Evolutionary conservation across 1,140 invertebrate species (phyloP).

Genomic region (Diplogasteroides magnus): DNA sequence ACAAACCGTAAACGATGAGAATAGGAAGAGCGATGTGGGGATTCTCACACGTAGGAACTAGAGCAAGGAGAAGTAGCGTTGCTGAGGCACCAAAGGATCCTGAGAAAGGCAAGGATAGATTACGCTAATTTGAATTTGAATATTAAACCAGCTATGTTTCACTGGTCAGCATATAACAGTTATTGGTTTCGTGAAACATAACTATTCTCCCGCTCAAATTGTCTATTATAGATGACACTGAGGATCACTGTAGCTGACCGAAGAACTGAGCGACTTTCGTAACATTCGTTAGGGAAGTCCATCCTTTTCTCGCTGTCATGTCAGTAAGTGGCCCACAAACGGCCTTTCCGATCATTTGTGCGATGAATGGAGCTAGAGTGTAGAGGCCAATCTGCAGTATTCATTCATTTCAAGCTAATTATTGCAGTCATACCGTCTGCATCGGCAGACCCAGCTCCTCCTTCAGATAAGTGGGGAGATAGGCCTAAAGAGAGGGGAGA

Average conservation of each 20-base stretch:
- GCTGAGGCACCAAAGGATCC: background rate
- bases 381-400: background rate
- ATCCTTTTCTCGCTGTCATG: background rate
- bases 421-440: background rate
- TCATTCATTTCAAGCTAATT: too few relatives aligned
- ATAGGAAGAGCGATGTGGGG: background rate
- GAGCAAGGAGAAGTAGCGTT: background rate
- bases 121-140: too few relatives aligned
- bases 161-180: too few relatives aligned
- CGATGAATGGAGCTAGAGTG: background rate
- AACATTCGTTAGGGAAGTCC: background rate
- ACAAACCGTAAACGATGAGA: conserved; percentile 1
- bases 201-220: background rate
- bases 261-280: background rate
- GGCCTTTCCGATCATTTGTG: background rate
- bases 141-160: too few relatives aligned
- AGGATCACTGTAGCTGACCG: too few relatives aligned
- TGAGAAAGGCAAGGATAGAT: background rate
- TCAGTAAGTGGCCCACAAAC: background rate
- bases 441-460: background rate
- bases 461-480: background rate
- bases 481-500: too few relatives aligned
- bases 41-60: background rate
- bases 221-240: too few relatives aligned
- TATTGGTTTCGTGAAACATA: too few relatives aligned